Conservation (phyloP, 2,797 vertebrate genomes). For the Tolypeutes matacus region DNA sequence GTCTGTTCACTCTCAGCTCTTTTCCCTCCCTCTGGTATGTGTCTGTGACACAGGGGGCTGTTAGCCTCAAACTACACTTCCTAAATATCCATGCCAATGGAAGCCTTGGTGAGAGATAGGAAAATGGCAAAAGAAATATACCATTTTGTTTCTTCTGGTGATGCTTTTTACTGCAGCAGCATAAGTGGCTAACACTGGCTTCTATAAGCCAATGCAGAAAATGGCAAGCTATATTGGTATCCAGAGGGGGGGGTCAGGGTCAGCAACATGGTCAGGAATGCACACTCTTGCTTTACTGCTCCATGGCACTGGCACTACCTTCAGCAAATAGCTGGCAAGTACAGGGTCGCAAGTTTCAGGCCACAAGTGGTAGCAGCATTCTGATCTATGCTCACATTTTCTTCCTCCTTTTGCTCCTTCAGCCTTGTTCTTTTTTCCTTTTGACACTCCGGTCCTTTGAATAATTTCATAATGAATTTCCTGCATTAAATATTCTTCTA, state of each 20-base stretch:
- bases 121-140: neutral
- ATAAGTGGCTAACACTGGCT: neutral
- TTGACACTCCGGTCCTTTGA: neutral
- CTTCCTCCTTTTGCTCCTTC: neutral
- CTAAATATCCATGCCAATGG: neutral
- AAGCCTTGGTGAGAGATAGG: neutral
- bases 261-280: neutral
- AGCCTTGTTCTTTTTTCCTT: neutral
- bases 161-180: neutral
- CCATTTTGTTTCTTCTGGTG: neutral
- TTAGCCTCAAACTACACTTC: neutral
- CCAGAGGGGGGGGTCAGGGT: too few relatives aligned
- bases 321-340: neutral
- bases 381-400: neutral
- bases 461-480: neutral
- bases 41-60: neutral
- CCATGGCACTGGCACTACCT: neutral
- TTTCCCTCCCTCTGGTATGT: neutral
- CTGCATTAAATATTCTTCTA: neutral
- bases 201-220: neutral
- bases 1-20: neutral
- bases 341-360: neutral
- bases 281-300: neutral
- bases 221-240: neutral
- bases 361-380: too few relatives aligned